phyloP scores from a whole-genome alignment of 2,888 invertebrate species.

The Philopedon plagiatum region DNA sequence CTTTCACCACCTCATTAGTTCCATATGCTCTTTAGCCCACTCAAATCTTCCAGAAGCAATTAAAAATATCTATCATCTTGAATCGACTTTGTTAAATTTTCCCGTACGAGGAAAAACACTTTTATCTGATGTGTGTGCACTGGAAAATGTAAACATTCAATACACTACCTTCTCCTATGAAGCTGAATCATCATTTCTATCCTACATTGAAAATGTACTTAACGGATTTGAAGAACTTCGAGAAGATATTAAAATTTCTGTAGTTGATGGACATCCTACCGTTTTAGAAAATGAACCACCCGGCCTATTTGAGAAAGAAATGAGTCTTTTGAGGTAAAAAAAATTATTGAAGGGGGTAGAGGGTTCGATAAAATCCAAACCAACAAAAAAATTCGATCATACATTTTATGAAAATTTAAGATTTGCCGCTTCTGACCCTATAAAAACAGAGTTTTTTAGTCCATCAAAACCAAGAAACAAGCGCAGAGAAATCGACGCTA shows the following conservation, averaged over 20 bases:
- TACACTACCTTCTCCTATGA: constrained; percentile 45
- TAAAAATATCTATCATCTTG: constrained; percentile 56
- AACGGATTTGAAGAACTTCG: constrained; percentile 53
- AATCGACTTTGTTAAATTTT: constrained; percentile 59
- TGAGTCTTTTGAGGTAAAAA: constrained; percentile 39
- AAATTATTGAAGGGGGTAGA: too few relatives aligned
- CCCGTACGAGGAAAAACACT: constrained; percentile 60
- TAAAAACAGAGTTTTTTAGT: constrained; percentile 33
- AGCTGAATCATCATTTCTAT: constrained; percentile 40
- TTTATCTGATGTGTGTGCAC: constrained; percentile 54
- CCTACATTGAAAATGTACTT: constrained; percentile 58
- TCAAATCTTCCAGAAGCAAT: constrained; percentile 53
- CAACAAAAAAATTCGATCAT: too few relatives aligned
- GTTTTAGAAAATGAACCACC: constrained; percentile 46
- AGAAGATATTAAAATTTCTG: constrained; percentile 52
- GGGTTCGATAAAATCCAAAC: too few relatives aligned
- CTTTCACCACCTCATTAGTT: constrained; percentile 55
- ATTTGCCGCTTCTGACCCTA: too few relatives aligned
- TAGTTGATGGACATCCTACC: constrained; percentile 34
- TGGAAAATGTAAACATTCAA: constrained; percentile 56
- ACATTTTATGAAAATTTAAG: too few relatives aligned
- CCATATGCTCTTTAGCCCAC: constrained; percentile 54
- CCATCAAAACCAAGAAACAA: constrained; percentile 49
- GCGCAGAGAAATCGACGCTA: constrained; percentile 52
- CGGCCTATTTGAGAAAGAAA: constrained; percentile 39